These are phyloP conservation scores for Xiphophorus birchmanni DNA, from an alignment of 2,797 vertebrate species.

Conservation along the genomic window DNA sequence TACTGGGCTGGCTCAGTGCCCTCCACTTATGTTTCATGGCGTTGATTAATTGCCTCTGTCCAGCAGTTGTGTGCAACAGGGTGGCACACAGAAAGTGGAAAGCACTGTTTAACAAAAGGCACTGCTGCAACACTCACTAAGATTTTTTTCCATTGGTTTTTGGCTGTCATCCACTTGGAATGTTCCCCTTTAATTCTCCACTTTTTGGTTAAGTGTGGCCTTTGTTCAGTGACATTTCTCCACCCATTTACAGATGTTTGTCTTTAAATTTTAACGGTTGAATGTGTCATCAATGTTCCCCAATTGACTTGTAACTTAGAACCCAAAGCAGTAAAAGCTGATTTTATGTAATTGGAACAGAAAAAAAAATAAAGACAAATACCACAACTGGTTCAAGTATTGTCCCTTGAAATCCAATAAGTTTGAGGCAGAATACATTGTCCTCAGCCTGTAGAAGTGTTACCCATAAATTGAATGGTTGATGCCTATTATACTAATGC, in stretches of 20 bases:
- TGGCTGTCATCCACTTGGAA: constrained; percentile 49
- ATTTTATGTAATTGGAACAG: not conserved
- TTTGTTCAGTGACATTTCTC: constrained; percentile 33
- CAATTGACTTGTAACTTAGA: not conserved
- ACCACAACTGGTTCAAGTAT: constrained; percentile 36
- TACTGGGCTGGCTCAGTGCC: constrained; percentile 51
- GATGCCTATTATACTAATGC: constrained; percentile 56
- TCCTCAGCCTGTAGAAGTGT: constrained; percentile 38
- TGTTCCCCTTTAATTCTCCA: constrained; percentile 23
- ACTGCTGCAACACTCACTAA: constrained; percentile 38
- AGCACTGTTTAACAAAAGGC: constrained; percentile 50
- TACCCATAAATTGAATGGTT: constrained; percentile 37
- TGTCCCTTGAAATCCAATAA: constrained; percentile 69
- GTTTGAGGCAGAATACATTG: constrained; percentile 48
- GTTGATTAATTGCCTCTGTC: constrained; percentile 26
- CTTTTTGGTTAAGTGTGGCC: constrained; percentile 26
- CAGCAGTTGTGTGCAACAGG: constrained; percentile 23
- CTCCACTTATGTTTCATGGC: constrained; percentile 43
- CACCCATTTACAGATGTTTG: constrained; percentile 12
- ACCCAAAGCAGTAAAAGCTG: not conserved
- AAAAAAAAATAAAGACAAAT: not conserved
- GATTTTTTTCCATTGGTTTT: constrained; percentile 34
- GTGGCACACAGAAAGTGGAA: constrained; percentile 38
- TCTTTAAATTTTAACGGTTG: not conserved
- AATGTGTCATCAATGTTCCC: not conserved